Percentiles rank a stretch among this genome's conserved stretches.
Evolutionary conservation across 1,140 invertebrate species (phyloP).

Genomic region (Lineus longissimus): DNA sequence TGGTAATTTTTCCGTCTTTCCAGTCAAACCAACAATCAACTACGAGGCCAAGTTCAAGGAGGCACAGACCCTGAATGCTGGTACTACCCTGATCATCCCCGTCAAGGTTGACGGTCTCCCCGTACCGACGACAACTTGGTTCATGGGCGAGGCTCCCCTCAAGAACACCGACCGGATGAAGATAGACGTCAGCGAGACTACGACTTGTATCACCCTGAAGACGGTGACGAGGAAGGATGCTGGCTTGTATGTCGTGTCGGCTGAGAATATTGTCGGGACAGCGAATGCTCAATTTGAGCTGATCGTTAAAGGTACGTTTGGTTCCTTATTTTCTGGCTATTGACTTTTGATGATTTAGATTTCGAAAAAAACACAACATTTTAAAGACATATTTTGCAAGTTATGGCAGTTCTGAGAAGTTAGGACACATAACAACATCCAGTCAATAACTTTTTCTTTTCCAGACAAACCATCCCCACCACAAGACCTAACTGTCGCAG

Average conservation of each 20-base stretch:
- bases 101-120: slow-evolving; percentile 81
- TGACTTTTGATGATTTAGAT: background rate
- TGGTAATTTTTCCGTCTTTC: slow-evolving; percentile 8
- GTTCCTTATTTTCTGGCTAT: background rate
- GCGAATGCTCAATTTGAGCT: slow-evolving; percentile 43
- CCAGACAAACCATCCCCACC: slow-evolving; percentile 55
- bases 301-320: slow-evolving; percentile 33
- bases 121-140: slow-evolving; percentile 73
- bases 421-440: too few species aligned
- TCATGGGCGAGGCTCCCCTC: slow-evolving; percentile 27
- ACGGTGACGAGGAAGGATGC: slow-evolving; percentile 76
- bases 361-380: too few species aligned
- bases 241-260: slow-evolving; percentile 66
- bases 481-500: slow-evolving; percentile 58
- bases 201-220: slow-evolving; percentile 62
- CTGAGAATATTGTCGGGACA: slow-evolving; percentile 43
- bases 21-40: slow-evolving; percentile 35
- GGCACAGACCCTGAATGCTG: slow-evolving; percentile 33
- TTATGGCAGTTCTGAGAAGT: background rate
- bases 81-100: slow-evolving; percentile 33
- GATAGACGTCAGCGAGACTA: slow-evolving; percentile 28
- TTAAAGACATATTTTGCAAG: too few species aligned
- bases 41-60: slow-evolving; percentile 44
- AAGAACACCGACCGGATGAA: slow-evolving; percentile 26
- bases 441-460: slow-evolving; percentile 48